Evolutionary conservation across 2,888 invertebrate species (phyloP).

Genomic region (Mechanitis mazaeus): DNA sequence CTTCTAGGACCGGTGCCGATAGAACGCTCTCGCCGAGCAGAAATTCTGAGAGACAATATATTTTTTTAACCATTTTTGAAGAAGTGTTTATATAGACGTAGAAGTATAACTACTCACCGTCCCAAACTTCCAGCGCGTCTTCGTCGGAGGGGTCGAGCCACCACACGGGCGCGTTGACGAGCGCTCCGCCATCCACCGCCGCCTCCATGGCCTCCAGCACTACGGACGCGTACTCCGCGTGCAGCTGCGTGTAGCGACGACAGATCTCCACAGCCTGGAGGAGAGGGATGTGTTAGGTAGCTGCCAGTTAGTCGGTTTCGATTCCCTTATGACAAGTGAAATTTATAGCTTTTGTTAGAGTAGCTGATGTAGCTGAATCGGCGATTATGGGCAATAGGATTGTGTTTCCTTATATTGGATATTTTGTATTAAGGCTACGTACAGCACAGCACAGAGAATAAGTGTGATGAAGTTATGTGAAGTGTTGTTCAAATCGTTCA

Average conservation of each 20-base stretch:
- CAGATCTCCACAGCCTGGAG: slow-evolving; percentile 78
- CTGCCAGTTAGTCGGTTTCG: not conserved
- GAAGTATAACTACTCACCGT: slow-evolving; percentile 57
- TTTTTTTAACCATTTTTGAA: not conserved
- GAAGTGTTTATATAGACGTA: no score
- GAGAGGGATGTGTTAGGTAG: not conserved
- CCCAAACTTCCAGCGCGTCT: slow-evolving; percentile 75
- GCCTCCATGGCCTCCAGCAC: slow-evolving; percentile 79
- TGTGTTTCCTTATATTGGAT: no score
- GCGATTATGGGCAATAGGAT: no score
- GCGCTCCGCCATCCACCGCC: slow-evolving; percentile 78
- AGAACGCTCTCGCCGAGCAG: slow-evolving; percentile 82
- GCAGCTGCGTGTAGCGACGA: slow-evolving; percentile 79
- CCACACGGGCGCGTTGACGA: slow-evolving; percentile 91
- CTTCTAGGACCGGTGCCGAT: slow-evolving; percentile 81
- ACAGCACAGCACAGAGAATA: no score
- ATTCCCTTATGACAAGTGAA: not conserved
- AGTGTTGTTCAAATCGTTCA: no score
- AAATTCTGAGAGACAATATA: slow-evolving; percentile 75
- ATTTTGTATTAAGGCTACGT: no score
- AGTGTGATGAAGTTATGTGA: no score
- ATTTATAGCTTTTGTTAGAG: no score
- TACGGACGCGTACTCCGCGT: slow-evolving; percentile 76
- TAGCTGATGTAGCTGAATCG: no score
- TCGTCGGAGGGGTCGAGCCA: slow-evolving; percentile 85